Base-by-base conservation (phyloP, 2,888 invertebrate genomes). In the Malthinus flaveolus region DNA sequence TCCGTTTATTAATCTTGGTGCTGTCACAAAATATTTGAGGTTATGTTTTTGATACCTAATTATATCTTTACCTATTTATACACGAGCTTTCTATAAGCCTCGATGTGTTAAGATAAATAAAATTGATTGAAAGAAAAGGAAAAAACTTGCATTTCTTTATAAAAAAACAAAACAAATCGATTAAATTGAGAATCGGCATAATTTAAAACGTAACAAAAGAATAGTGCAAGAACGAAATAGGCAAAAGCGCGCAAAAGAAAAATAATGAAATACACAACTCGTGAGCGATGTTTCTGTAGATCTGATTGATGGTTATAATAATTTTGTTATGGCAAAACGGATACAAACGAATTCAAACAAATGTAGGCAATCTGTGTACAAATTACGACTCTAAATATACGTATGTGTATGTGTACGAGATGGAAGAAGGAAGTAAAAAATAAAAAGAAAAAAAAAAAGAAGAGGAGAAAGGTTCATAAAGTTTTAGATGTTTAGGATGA, bases 331-430 rank as follows among this genome's bases (percentile, higher is more conserved):
- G 50, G 36, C 33, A 46, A 44, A 48, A 39, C 42, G 42, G 54
- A 55, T 48, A 54, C 32, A 58, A 45, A 15, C 58, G 48, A 58
- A 52, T 45, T 53, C 58, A 58, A 58, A 58, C 49, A 58, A 58
- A 58, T 58, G 49, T 58, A 53, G 58, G 55, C 52, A 52, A 52
- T 56, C 51, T 52, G 51, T 52, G 50, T 62, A 62, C 62, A 62
- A 62, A 62, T 62, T 62, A 59, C 56, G 49, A 52, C 45, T 55
- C 49, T 56, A 51, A 56, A 59, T 59, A 59, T 46, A 62, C 46
- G 51, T 56, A 53, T 48, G 56, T 56, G 45, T 23, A 23, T 23
- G 23, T 23, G 23, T 23, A 23, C 5, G 44, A 23, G 23, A 5
- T 23, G 5, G 23, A 23, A 23, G 23, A 23, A 23, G 23, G 23